phyloP scores from a whole-genome alignment of 35 echinoderm and acorn worm genomes.

The Strongylocentrotus purpuratus region DNA sequence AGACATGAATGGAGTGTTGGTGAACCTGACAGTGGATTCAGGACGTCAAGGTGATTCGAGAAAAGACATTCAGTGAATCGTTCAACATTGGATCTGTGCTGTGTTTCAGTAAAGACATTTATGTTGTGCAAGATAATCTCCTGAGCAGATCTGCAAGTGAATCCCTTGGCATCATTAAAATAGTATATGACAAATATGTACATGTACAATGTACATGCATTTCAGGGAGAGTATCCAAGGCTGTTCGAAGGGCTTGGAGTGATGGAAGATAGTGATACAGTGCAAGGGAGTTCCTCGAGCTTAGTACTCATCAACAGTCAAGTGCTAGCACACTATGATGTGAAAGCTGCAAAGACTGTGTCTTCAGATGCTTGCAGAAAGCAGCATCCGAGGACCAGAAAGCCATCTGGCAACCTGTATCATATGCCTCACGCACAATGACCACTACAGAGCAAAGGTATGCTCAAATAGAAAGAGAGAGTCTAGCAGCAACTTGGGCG shows the following conservation, averaged over 20 bases:
- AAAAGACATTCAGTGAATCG: background rate
- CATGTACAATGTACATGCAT: no score
- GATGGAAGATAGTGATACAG: no score
- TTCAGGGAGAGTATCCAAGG: background rate
- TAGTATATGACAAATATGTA: background rate
- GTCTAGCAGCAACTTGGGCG: conserved; percentile 59
- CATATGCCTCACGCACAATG: conserved; percentile 65
- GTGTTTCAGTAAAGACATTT: background rate
- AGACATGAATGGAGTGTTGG: no score
- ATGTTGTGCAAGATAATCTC: background rate
- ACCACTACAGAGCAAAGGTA: conserved; percentile 59
- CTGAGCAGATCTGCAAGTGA: background rate
- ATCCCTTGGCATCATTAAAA: background rate
- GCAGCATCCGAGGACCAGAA: background rate
- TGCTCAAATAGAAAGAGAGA: conserved; percentile 78
- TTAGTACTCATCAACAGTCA: background rate
- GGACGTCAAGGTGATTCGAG: background rate
- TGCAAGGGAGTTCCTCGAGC: no score
- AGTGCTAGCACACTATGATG: conserved; percentile 62
- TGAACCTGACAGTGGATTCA: background rate
- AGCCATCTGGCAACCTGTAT: conserved; percentile 53
- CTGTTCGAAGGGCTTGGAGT: background rate
- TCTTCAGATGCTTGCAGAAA: conserved; percentile 71
- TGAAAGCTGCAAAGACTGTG: conserved; percentile 48
- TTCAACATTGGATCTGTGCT: no score